Evolutionary conservation across 2,113 vertebrate species (phyloP), one percentile per base, ranked within the genome.

Genomic region (Rutilus rutilus): DNA sequence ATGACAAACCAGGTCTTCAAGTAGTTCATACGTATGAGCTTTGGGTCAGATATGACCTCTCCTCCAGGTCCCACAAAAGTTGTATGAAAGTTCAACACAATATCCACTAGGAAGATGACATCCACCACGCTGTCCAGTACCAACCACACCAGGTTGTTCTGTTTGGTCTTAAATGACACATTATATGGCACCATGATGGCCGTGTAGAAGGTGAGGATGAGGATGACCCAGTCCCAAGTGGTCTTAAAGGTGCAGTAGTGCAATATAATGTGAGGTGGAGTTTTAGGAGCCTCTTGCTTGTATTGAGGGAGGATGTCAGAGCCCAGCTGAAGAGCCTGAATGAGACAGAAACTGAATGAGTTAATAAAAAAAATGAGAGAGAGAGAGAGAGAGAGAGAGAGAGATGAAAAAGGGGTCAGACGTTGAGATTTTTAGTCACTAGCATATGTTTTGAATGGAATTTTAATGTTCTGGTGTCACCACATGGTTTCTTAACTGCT

Each of bases 101-200:
- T 99, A 92, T 99, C 98, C 50, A 99, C 93, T 85, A 99, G 92
- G 86, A 99, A 99, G 92, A 99, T 97, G 92, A 99, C 96, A 0
- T 99, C 98, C 85, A 99, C 98, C 0, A 99, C 96, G n/a, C 98
- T 99, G 95, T 99, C 98, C 95, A 99, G 92, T 90, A 99, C 98
- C 21, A 99, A 93, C 98, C 98, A 99, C 33, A 95, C 96, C 91
- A 99, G 93, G 89, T 97, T 99, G 94, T 97, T 99, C 87, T 99
- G 98, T 88, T 97, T 97, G 1, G 97, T 98, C 93, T 96, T 98
- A 91, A 99, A 99, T 87, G 98, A 99, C 86, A 99, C 98, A 0
- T 99, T 99, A 39, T 99, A 99, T 86, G 98, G 98, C 89, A 99
- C 98, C 98, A 99, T 98, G 91, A 99, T 99, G 92, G 98, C 98